Evolutionary conservation across 2,797 vertebrate species (phyloP).

Genomic region (Crenichthys baileyi): DNA sequence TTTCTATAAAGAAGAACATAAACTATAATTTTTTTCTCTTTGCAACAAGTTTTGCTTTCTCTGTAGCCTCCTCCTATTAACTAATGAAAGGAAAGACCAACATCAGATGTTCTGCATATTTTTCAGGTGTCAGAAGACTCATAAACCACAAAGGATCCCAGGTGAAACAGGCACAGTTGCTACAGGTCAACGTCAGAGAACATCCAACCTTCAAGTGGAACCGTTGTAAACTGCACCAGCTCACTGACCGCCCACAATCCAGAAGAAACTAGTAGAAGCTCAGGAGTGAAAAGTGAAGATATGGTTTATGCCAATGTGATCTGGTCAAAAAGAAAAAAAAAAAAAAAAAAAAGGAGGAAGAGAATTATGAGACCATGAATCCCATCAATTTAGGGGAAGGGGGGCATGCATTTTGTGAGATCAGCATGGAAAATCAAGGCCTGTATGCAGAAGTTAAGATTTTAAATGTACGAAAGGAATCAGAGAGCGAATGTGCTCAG

Average conservation of each 20-base stretch:
- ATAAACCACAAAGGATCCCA: not conserved
- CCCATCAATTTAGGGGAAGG: conserved; percentile 15
- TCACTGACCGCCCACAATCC: not conserved
- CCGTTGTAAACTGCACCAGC: not conserved
- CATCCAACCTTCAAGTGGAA: not conserved
- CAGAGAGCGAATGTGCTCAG: not conserved
- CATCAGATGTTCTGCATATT: not conserved
- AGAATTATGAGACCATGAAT: not conserved
- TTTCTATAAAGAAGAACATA: not conserved
- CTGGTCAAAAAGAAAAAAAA: conserved; percentile 1
- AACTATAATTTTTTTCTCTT: not conserved
- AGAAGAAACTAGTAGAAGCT: not conserved
- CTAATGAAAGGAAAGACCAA: not conserved
- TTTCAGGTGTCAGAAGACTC: conserved; percentile 23
- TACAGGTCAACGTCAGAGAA: not conserved
- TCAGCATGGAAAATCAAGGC: not conserved
- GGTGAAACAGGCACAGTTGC: not conserved
- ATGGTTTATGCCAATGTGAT: conserved; percentile 24
- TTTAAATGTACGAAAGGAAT: not conserved
- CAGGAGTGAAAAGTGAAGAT: not conserved
- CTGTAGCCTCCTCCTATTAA: not conserved
- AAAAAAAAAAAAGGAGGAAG: not conserved
- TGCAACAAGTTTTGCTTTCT: not conserved
- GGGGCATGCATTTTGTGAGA: not conserved
- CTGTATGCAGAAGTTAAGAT: not conserved